Evolutionary conservation across 2,888 invertebrate genomes (phyloP).

Genomic region (Parascotia fuliginaria): DNA sequence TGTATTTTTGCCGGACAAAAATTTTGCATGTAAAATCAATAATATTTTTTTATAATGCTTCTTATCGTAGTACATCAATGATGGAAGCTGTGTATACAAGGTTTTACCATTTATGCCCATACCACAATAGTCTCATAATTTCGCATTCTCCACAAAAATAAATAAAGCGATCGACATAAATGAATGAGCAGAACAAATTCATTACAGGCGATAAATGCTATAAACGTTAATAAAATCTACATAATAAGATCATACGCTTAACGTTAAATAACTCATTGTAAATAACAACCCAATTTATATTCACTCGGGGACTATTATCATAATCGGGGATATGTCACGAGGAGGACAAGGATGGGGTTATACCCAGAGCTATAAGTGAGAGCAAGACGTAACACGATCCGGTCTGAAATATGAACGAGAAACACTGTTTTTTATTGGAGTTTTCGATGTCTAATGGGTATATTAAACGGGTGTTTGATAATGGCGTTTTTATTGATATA

Average conservation of each 20-base stretch:
- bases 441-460: conserved; percentile 58
- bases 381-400: conserved; percentile 43
- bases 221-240: conserved; percentile 68
- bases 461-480: conserved; percentile 46
- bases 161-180: neutral
- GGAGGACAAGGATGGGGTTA: conserved; percentile 44
- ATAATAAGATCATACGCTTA: conserved; percentile 64
- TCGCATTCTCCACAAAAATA: neutral
- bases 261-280: conserved; percentile 79
- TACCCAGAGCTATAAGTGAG: conserved; percentile 16
- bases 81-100: too few species aligned
- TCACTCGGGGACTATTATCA: conserved; percentile 72
- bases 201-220: conserved; percentile 41
- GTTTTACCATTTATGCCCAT: neutral
- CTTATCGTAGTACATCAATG: too few species aligned
- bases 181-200: conserved; percentile 41
- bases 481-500: conserved; percentile 27
- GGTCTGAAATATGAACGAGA: conserved; percentile 59
- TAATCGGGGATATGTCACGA: conserved; percentile 59
- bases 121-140: neutral
- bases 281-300: conserved; percentile 82
- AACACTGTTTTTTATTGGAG: conserved; percentile 70
- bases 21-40: too few species aligned
- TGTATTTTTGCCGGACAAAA: too few species aligned
- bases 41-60: too few species aligned